A percentile compares a stretch with the other conserved stretches of the same genome.
phyloP scores from a whole-genome alignment of 2,113 vertebrate species.

The Siniperca knerii region DNA sequence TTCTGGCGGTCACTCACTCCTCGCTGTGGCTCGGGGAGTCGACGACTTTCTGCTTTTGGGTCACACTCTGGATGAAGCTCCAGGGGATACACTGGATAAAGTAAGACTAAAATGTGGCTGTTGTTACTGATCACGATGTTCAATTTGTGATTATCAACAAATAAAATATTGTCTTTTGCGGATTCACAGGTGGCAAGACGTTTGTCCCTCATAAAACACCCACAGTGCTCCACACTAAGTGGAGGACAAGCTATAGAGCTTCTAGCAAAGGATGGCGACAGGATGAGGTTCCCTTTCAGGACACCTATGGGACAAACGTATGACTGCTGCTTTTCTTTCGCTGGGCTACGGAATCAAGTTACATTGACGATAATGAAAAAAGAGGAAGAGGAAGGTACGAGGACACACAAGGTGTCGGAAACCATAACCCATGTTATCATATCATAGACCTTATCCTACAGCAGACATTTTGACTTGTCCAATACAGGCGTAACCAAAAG shows the following conservation, averaged over 20 bases:
- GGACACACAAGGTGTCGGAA: neutral
- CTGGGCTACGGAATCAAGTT: conserved; percentile 87
- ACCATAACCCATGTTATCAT: neutral
- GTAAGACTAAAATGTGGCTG: conserved; percentile 68
- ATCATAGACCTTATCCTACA: neutral
- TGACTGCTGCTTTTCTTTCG: conserved; percentile 95
- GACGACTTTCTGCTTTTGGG: conserved; percentile 95
- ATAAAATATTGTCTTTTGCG: neutral
- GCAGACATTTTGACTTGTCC: neutral
- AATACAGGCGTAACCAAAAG: neutral
- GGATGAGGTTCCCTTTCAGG: conserved; percentile 75
- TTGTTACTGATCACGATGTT: neutral
- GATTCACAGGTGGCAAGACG: conserved; percentile 90
- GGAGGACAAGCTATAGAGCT: conserved; percentile 94
- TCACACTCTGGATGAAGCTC: conserved; percentile 90
- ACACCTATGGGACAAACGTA: conserved; percentile 86
- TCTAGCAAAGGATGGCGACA: conserved; percentile 87
- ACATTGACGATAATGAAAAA: conserved; percentile 82
- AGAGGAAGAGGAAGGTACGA: conserved; percentile 92
- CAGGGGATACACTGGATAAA: conserved; percentile 95
- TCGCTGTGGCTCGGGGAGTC: conserved; percentile 90
- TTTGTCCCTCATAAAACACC: conserved; percentile 89
- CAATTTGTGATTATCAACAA: neutral
- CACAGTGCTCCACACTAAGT: conserved; percentile 86
- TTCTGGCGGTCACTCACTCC: conserved; percentile 94